Conservation (phyloP, 2,797 vertebrate genomes). For the Saxicola maurus region DNA sequence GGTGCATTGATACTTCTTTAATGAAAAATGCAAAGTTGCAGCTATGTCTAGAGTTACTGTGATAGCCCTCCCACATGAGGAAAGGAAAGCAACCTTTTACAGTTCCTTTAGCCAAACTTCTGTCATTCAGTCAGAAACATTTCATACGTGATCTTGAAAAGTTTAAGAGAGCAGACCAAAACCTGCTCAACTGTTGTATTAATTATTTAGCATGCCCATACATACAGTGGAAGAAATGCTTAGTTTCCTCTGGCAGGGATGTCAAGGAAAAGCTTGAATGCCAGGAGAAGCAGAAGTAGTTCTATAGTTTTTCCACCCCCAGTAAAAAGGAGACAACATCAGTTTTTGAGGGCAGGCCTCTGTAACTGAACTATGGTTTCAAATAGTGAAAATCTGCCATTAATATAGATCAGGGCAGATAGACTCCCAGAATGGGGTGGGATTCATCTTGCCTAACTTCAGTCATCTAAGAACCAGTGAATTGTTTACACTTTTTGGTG, state of each 20-base stretch:
- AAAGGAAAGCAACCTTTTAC: not conserved
- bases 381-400: not conserved
- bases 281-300: not conserved
- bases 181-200: not conserved
- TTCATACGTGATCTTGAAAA: not conserved
- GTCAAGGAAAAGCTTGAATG: not conserved
- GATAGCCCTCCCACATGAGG: not conserved
- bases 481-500: not conserved
- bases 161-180: not conserved
- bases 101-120: not conserved
- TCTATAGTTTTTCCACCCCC: not conserved
- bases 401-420: not conserved
- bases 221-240: not conserved
- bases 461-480: not conserved
- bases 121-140: not conserved
- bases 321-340: not conserved
- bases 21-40: not conserved
- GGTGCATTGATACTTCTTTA: not conserved
- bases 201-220: not conserved
- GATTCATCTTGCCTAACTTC: not conserved
- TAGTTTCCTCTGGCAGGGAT: not conserved
- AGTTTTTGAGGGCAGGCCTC: not conserved
- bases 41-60: not conserved
- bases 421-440: not conserved
- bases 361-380: not conserved